phyloP scores from a whole-genome alignment of 2,888 invertebrate species.

The Archips xylosteana region DNA sequence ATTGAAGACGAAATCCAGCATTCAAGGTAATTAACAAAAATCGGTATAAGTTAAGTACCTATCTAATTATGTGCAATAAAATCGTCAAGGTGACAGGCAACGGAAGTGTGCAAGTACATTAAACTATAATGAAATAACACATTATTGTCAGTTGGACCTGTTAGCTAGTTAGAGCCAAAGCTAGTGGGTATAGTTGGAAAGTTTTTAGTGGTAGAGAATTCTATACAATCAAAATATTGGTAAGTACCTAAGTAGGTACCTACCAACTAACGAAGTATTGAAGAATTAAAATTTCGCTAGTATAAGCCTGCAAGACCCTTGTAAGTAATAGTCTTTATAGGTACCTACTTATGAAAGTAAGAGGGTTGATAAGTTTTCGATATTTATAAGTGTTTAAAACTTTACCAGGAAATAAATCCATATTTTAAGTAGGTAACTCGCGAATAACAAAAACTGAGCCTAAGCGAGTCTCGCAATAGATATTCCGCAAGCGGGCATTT shows the following conservation, averaged over 20 bases:
- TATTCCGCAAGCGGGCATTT: constrained; percentile 52
- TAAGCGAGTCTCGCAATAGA: constrained; percentile 48
- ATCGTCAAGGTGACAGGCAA: constrained; percentile 24
- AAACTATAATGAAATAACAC: background rate
- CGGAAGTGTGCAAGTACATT: background rate
- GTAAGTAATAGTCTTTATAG: too few species aligned
- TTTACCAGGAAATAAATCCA: background rate
- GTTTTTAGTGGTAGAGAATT: background rate
- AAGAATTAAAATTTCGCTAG: too few species aligned
- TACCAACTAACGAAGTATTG: too few species aligned
- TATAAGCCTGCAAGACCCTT: background rate
- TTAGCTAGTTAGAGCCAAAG: background rate
- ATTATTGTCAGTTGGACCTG: background rate
- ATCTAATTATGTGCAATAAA: constrained; percentile 22
- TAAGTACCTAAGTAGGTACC: background rate
- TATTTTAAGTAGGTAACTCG: background rate
- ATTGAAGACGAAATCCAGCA: constrained; percentile 9
- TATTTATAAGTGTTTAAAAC: background rate
- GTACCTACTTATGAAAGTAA: too few species aligned
- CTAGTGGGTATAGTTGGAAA: background rate
- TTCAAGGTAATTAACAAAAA: constrained; percentile 32
- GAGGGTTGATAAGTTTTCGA: too few species aligned
- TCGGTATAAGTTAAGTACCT: constrained; percentile 20
- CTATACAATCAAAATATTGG: background rate
- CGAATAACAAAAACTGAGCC: constrained; percentile 25